These are phyloP conservation scores for Drosophila novamexicana DNA, from an alignment of 1,140 invertebrate species.

Conservation along the genomic window DNA sequence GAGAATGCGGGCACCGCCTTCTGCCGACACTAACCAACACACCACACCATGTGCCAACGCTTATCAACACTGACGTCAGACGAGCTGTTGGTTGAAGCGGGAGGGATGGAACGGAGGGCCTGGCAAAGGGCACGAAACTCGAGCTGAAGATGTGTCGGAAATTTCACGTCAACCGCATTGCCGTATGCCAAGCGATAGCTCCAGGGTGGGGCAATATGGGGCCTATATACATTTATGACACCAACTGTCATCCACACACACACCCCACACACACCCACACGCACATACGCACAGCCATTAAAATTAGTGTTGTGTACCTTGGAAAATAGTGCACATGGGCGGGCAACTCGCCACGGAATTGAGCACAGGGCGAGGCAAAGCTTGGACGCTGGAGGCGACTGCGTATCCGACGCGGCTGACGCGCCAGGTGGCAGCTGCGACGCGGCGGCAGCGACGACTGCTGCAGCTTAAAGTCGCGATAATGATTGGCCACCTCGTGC, in stretches of 20 bases:
- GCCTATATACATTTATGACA: constrained; percentile 45
- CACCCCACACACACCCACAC: background rate
- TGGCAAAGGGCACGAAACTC: constrained; percentile 46
- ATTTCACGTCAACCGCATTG: constrained; percentile 41
- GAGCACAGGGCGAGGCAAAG: constrained; percentile 46
- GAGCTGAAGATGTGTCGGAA: constrained; percentile 61
- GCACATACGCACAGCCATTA: background rate
- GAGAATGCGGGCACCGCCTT: too few relatives aligned
- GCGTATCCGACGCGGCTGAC: constrained; percentile 10
- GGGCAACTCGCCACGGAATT: constrained; percentile 62
- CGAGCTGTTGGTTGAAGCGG: background rate
- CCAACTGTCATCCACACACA: constrained; percentile 34
- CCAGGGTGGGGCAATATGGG: constrained; percentile 10
- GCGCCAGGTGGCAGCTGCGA: background rate
- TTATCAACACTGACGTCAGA: constrained; percentile 46
- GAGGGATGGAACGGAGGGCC: background rate
- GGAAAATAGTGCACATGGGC: constrained; percentile 71
- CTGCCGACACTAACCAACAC: background rate
- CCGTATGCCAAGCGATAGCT: constrained; percentile 6
- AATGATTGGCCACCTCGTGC: constrained; percentile 82
- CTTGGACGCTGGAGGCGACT: constrained; percentile 19
- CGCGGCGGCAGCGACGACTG: constrained; percentile 25
- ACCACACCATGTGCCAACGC: background rate
- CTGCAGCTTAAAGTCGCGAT: constrained; percentile 73
- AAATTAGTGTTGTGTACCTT: constrained; percentile 48